Base-by-base conservation (phyloP, 2,113 vertebrate genomes). In the Phalacrocorax carbo region DNA sequence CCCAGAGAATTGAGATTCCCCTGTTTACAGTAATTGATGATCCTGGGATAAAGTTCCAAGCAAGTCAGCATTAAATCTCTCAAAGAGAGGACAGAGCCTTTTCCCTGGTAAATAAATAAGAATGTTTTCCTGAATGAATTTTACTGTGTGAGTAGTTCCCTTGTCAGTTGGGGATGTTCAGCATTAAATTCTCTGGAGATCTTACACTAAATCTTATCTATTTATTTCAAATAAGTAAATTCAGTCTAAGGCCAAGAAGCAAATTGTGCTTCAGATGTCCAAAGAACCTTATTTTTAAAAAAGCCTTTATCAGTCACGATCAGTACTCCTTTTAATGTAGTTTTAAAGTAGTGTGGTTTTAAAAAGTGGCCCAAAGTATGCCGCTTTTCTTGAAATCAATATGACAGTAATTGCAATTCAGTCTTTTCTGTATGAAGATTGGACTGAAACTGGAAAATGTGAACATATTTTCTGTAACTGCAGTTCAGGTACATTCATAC, bases 51-150 rank as follows among this genome's bases (percentile, higher is more conserved):
- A 82, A 76, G 32, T 71, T 79, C 62, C 34, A 82, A 79, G n/a
- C 21, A 68, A 85, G 32, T 21, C 12, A 20, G 29, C n/a, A 48
- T 75, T 82, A 89, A 51, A 88, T 82, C 77, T 92, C 52, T 79
- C 13, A 40, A 71, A 91, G 34, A 76, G 29, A 44, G 3, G 11
- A 49, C n/a, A 48, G 34, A 3, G 13, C 12, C 13, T 79, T 91
- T 89, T 82, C n/a, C 29, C 13, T 88, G 21, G 20, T 78, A 92
- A 88, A 90, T 72, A 85, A 82, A 92, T 70, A 40, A 91, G 20
- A 83, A 42, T 19, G 11, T 60, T 55, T 92, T 86, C 32, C 18
- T 62, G 40, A 75, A 54, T 58, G 4, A 54, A n/a, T 87, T 90
- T 65, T 86, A 80, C n/a, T 64, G 15, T 75, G 13, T 57, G 19